A percentile compares a stretch with the other conserved stretches of the same genome.
Conservation (phyloP, 2,888 invertebrate species). For the Miltochrista miniata region DNA sequence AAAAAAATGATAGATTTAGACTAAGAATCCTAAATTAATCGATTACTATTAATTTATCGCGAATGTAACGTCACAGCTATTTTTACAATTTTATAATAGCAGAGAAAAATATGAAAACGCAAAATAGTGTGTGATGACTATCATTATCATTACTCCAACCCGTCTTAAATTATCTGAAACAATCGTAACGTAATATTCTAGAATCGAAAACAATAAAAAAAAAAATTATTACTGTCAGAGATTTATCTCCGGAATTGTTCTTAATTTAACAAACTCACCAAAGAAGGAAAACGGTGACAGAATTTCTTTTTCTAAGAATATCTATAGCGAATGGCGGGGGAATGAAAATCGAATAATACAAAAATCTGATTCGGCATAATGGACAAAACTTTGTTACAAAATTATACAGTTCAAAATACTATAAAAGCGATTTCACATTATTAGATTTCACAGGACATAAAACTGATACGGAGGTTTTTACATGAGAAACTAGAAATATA, state of each 20-base stretch:
- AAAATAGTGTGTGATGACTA: too few species aligned
- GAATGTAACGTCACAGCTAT: too few species aligned
- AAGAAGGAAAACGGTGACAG: constrained; percentile 22
- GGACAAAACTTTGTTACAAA: constrained; percentile 25
- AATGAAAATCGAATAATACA: constrained; percentile 37
- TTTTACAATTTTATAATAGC: too few species aligned
- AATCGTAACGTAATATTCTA: constrained; percentile 10
- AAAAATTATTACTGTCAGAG: neutral
- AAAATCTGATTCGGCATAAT: constrained; percentile 30
- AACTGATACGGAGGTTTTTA: too few species aligned
- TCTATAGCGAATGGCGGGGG: constrained; percentile 15
- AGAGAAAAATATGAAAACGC: too few species aligned
- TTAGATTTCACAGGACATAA: too few species aligned
- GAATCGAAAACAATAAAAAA: neutral
- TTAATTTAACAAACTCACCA: neutral
- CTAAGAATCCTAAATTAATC: too few species aligned
- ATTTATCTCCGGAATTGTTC: constrained; percentile 11
- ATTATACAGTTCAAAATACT: constrained; percentile 28
- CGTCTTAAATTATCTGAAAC: too few species aligned
- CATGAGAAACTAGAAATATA: too few species aligned
- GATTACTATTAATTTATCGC: too few species aligned
- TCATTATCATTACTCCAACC: too few species aligned
- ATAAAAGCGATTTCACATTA: constrained; percentile 1
- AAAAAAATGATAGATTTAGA: too few species aligned
- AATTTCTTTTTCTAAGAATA: constrained; percentile 22